Evolutionary conservation across 2,888 invertebrate genomes (phyloP), one percentile per base, ranked within the genome.

Genomic region (Nemapogon koenigi): DNA sequence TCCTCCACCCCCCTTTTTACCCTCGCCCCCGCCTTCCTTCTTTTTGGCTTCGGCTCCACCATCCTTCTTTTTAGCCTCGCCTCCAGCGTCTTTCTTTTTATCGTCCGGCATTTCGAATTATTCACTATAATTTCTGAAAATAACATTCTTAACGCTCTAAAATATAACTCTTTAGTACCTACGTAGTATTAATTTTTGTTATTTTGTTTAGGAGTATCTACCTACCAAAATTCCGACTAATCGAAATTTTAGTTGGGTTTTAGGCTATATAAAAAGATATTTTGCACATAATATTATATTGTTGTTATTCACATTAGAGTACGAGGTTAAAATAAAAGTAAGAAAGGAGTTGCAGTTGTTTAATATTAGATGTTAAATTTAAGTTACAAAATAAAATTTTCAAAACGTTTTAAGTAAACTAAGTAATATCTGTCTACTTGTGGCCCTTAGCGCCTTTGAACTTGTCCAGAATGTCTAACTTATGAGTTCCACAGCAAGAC

Each of bases 371-470:
- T n/a, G 6, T 30, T 33, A 17, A 18, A 11, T 28, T 25, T 55
- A 65, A 70, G 69, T 75, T 76, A 78, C 75, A 76, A 78, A 76
- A 75, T 76, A 75, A 75, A 76, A 72, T 47, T 51, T 62, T 61
- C 31, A 31, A 10, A 31, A 31, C n/a, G 11, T 33, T n/a, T n/a
- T n/a, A n/a, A n/a, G n/a, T n/a, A n/a, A n/a, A n/a, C n/a, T 22
- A 22, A 6, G 22, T 25, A n/a, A 26, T 26, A 4, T 16, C 16
- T 15, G 25, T 39, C 51, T 38, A 48, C 36, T 55, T 55, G n/a
- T n/a, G n/a, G n/a, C n/a, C n/a, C 35, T 62, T 54, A 1, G 59
- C 55, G 15, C 62, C 52, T 43, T 62, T 62, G 40, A 38, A 69
- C 45, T 73, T 66, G 7, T 73, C 67, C 44, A 70, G 71, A 40